Percentiles rank a stretch among this genome's conserved stretches.
These are phyloP conservation scores for Callipepla squamata DNA, from an alignment of 2,113 vertebrate species.

Conservation along the genomic window DNA sequence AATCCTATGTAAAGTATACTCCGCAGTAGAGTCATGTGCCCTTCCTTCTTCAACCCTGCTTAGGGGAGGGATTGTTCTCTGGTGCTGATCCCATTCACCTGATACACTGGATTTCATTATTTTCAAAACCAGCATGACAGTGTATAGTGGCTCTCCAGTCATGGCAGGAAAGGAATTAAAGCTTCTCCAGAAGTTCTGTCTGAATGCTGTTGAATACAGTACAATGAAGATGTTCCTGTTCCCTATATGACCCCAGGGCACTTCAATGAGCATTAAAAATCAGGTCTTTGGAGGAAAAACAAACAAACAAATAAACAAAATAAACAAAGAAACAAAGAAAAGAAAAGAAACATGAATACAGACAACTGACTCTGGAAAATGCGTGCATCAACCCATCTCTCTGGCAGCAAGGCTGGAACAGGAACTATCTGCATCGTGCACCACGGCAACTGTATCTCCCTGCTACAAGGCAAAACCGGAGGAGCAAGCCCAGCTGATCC, in stretches of 20 bases:
- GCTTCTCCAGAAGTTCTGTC: background rate
- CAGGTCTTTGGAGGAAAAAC: background rate
- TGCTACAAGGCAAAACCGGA: background rate
- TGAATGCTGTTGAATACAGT: background rate
- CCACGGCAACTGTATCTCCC: background rate
- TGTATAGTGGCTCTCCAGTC: background rate
- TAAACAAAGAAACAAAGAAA: too few species aligned
- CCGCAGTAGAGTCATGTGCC: background rate
- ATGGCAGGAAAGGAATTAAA: background rate
- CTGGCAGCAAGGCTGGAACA: background rate
- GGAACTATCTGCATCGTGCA: background rate
- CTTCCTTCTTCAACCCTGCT: background rate
- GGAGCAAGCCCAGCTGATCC: background rate
- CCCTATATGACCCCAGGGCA: background rate
- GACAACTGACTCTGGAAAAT: background rate
- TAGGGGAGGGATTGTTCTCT: accelerated
- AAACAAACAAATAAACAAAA: background rate
- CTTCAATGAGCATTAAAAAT: background rate
- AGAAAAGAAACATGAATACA: background rate
- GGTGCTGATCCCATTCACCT: background rate
- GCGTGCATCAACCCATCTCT: background rate
- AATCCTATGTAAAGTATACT: background rate
- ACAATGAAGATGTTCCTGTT: background rate
- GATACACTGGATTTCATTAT: background rate
- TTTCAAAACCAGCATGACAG: background rate